phyloP scores from a whole-genome alignment of 2,797 vertebrate species.

The Apodemus agrarius region DNA sequence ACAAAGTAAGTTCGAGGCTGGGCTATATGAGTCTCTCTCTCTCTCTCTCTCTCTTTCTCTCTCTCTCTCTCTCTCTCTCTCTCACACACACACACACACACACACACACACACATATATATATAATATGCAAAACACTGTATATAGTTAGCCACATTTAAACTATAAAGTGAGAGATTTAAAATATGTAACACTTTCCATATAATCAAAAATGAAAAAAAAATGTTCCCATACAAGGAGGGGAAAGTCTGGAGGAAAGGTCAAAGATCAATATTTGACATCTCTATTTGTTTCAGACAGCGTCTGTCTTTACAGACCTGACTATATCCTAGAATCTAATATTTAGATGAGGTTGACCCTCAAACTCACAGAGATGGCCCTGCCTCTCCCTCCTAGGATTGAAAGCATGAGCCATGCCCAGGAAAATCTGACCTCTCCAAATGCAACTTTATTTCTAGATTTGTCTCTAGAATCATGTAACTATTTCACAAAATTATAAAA shows the following conservation, averaged over 20 bases:
- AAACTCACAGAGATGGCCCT: background rate
- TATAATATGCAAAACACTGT: background rate
- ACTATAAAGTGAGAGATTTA: background rate
- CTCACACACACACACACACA: too few species aligned
- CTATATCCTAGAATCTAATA: background rate
- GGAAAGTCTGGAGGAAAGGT: background rate
- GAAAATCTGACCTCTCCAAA: background rate
- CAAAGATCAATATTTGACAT: background rate
- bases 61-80: too few species aligned
- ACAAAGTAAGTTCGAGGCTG: background rate
- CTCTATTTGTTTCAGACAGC: background rate
- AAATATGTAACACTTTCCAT: background rate
- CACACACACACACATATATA: background rate
- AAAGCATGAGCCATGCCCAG: background rate
- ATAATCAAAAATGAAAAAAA: background rate
- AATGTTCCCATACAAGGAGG: background rate
- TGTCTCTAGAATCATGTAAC: constrained; percentile 22
- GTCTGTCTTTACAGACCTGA: background rate
- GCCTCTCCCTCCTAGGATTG: background rate
- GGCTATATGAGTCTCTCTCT: background rate
- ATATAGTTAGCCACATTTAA: background rate
- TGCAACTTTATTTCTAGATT: constrained; percentile 11
- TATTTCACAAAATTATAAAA: constrained; percentile 41
- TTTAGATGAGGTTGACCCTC: background rate
- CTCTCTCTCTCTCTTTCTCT: too few species aligned